Percentiles rank a stretch among this genome's conserved stretches.
These are phyloP conservation scores for Pocillopora meandrina DNA, from an alignment of 92 coral and sea anemone species.

Conservation along the genomic window DNA sequence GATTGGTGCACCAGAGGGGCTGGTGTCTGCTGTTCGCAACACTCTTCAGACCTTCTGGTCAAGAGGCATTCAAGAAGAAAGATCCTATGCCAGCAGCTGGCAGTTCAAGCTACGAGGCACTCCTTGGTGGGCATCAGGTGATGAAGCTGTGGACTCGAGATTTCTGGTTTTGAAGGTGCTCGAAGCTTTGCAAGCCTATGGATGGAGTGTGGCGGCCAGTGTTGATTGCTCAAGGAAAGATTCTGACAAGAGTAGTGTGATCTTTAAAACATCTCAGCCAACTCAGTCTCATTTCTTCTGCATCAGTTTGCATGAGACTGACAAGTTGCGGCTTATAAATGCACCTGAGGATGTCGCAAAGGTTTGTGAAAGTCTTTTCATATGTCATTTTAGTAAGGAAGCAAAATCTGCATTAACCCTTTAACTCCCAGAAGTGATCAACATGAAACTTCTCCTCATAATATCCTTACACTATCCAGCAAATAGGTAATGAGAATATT, in stretches of 20 bases:
- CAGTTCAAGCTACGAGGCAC: constrained; percentile 73
- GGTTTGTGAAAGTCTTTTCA: background rate
- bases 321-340: constrained; percentile 63
- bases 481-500: no score
- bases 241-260: constrained; percentile 56
- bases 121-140: constrained; percentile 78
- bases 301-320: constrained; percentile 59
- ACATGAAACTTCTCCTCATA: no score
- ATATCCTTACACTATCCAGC: no score
- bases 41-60: constrained; percentile 51
- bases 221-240: constrained; percentile 57
- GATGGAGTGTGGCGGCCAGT: constrained; percentile 67
- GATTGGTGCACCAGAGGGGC: constrained; percentile 50
- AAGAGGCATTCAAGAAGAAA: constrained; percentile 54
- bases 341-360: constrained; percentile 46
- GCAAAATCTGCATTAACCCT: no score
- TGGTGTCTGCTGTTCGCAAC: constrained; percentile 51
- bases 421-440: no score
- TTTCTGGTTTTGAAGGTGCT: constrained; percentile 66
- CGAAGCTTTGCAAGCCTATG: constrained; percentile 70
- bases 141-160: constrained; percentile 71
- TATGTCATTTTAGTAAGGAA: no score
- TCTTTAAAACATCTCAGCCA: constrained; percentile 64
- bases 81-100: constrained; percentile 58
- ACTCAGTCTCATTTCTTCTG: constrained; percentile 66